Evolutionary conservation across 1,140 invertebrate species (phyloP).

Genomic region (Psilanteris sp.): DNA sequence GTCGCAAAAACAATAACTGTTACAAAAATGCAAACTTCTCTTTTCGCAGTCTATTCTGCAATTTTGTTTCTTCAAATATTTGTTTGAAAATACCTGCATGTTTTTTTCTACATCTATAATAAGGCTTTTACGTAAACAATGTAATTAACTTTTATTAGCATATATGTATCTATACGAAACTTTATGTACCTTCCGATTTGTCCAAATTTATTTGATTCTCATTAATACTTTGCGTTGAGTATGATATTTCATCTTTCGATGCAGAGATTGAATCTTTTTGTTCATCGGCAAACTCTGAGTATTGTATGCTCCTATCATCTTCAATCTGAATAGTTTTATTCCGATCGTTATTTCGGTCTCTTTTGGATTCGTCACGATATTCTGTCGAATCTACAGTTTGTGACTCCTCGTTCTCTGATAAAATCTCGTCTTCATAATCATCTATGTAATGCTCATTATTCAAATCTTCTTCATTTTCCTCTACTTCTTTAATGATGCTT

Average conservation of each 20-base stretch:
- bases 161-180: constrained; percentile 2
- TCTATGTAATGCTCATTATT: constrained; percentile 43
- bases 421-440: no score
- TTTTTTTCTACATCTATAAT: constrained; percentile 26
- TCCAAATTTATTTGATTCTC: neutral
- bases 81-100: neutral
- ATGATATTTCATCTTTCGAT: constrained; percentile 22
- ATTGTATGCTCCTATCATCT: constrained; percentile 32
- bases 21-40: no score
- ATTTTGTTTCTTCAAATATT: no score
- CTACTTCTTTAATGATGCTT: constrained; percentile 32
- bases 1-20: no score
- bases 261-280: constrained; percentile 16
- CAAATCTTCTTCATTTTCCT: constrained; percentile 15
- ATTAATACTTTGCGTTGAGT: neutral
- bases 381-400: no score
- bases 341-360: neutral
- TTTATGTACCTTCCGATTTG: constrained; percentile 39
- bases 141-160: neutral
- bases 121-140: constrained; percentile 7
- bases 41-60: no score
- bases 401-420: no score
- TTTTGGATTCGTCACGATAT: constrained; percentile 18
- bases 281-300: constrained; percentile 27
- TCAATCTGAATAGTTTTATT: constrained; percentile 1